Evolutionary conservation across 2,888 invertebrate species (phyloP), one percentile per base, ranked within the genome.

Genomic region (Automeris io): DNA sequence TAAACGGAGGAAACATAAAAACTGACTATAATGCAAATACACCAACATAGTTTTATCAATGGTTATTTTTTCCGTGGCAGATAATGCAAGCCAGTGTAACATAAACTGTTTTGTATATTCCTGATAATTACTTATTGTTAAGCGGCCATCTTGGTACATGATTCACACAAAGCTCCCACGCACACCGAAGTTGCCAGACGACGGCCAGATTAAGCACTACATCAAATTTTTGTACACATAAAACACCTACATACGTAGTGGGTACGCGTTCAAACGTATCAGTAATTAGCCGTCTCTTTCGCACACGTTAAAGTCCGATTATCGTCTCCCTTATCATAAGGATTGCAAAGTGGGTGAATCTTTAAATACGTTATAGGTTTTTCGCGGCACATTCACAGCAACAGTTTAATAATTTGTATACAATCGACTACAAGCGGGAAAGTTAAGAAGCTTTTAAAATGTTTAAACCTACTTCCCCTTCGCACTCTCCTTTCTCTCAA

Each of bases 121-220:
- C 57, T 57, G 69, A 76, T 75, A 72, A 77, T 76, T 75, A 70
- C 65, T 68, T 68, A 74, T 75, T 73, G 74, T 75, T 64, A 51
- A 55, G 55, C 64, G 47, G 77, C 77, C 80, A 78, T 79, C 59
- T 76, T 77, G 57, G 48, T 45, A 37, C 37, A 43, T 75, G 74
- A 74, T 50, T 73, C 74, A 74, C 45, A 41, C 42, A 39, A 46
- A 47, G 68, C 72, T 66, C 77, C 74, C 63, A 73, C 75, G 71
- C 74, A 59, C 45, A 45, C 56, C 47, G 43, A 54, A 51, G 53
- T 51, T 49, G 55, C 61, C 64, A 70, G 70, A 70, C 72, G 54
- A 57, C 52, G 51, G 45, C 43, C 45, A 50, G 43, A 61, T 62
- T 59, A 55, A 61, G 59, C 57, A 60, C 54, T 65, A 59, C 54